A percentile compares a stretch with the other conserved stretches of the same genome.
Evolutionary conservation across 2,113 vertebrate species (phyloP).

Genomic region (Saimiri boliviensis): DNA sequence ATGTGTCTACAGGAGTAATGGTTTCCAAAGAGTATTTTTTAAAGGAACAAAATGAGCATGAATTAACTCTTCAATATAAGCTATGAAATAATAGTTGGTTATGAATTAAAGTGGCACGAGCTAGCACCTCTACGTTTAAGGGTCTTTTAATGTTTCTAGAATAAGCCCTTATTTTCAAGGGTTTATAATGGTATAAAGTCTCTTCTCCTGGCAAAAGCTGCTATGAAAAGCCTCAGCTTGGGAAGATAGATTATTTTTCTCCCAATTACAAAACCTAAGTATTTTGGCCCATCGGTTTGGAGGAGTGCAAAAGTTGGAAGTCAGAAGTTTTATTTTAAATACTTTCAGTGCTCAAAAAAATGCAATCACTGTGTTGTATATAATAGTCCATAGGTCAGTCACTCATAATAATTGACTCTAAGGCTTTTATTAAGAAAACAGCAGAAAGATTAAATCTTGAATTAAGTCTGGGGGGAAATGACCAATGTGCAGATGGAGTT

Average conservation of each 20-base stretch:
- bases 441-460: slow-evolving; percentile 77
- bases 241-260: slow-evolving; percentile 30
- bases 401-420: slow-evolving; percentile 51
- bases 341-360: slow-evolving; percentile 58
- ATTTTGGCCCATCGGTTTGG: slow-evolving; percentile 62
- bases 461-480: slow-evolving; percentile 72
- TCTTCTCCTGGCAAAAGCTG: slow-evolving; percentile 62
- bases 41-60: slow-evolving; percentile 85
- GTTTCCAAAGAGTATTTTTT: slow-evolving; percentile 95
- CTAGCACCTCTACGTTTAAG: slow-evolving; percentile 78
- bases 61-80: slow-evolving; percentile 90
- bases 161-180: slow-evolving; percentile 83
- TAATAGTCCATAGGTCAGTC: slow-evolving; percentile 42
- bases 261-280: slow-evolving; percentile 37
- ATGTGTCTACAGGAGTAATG: slow-evolving; percentile 86
- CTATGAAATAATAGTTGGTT: slow-evolving; percentile 85
- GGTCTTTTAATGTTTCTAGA: slow-evolving; percentile 74
- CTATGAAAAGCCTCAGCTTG: slow-evolving; percentile 66
- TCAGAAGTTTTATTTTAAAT: slow-evolving; percentile 43
- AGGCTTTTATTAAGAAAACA: slow-evolving; percentile 74
- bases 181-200: slow-evolving; percentile 74
- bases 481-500: slow-evolving; percentile 59
- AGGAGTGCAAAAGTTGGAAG: slow-evolving; percentile 56
- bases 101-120: slow-evolving; percentile 73
- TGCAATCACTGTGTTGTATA: slow-evolving; percentile 69